Evolutionary conservation across 2,888 invertebrate genomes (phyloP).

Genomic region (Phoenoteleia sp.): DNA sequence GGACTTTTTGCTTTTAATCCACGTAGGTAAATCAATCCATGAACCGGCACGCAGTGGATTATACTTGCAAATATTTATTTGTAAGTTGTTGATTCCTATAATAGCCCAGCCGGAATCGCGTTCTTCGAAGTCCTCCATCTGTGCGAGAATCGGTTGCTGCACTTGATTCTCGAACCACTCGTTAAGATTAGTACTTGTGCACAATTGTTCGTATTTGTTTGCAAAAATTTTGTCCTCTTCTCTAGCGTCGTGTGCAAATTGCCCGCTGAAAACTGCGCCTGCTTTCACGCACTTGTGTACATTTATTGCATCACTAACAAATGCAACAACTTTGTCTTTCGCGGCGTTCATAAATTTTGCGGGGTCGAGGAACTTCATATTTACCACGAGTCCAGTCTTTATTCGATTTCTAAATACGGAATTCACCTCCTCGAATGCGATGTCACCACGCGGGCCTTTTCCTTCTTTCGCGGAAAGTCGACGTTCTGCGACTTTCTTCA

Average conservation of each 20-base stretch:
- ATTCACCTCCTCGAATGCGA: background rate
- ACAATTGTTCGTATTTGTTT: constrained; percentile 1
- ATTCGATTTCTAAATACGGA: constrained; percentile 8
- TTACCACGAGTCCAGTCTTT: background rate
- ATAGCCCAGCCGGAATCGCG: constrained; percentile 77
- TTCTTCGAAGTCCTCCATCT: constrained; percentile 77
- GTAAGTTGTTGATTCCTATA: constrained; percentile 51
- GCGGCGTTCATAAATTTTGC: background rate
- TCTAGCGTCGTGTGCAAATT: background rate
- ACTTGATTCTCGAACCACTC: constrained; percentile 51
- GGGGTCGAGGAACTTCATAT: background rate
- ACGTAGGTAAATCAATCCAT: constrained; percentile 66
- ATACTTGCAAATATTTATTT: constrained; percentile 73
- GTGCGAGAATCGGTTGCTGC: constrained; percentile 23
- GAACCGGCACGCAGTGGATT: constrained; percentile 68
- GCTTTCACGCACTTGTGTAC: constrained; percentile 12
- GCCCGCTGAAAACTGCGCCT: background rate
- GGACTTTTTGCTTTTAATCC: constrained; percentile 51
- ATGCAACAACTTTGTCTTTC: background rate
- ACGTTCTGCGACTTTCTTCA: too few species aligned
- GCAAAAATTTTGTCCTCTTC: background rate
- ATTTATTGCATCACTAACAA: background rate
- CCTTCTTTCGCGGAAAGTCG: background rate
- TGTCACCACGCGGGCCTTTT: background rate
- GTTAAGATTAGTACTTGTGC: background rate